Percentiles rank a stretch among this genome's conserved stretches.
Evolutionary conservation across 2,888 invertebrate species (phyloP).

Genomic region (Hydraecia micacea): DNA sequence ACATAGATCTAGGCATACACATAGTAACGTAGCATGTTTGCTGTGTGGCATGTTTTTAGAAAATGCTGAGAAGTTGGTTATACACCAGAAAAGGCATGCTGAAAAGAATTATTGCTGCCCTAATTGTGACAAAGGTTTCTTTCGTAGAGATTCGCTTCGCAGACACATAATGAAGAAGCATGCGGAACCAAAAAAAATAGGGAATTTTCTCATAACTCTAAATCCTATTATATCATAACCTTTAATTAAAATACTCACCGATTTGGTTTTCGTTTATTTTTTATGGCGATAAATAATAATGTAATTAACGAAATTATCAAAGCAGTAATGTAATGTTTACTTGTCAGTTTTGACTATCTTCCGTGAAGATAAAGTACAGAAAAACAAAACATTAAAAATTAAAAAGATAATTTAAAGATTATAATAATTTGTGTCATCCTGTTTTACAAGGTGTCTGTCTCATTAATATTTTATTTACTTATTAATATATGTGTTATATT

Average conservation of each 20-base stretch:
- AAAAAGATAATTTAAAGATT: background rate
- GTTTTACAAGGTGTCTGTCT: background rate
- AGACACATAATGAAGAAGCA: conserved; percentile 42
- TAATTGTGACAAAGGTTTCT: conserved; percentile 77
- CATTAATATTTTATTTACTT: background rate
- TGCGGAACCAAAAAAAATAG: conserved; percentile 13
- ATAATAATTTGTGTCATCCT: background rate
- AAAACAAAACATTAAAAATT: background rate
- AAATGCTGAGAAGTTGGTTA: conserved; percentile 70
- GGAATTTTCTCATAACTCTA: conserved; percentile 38
- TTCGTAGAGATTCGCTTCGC: conserved; percentile 65
- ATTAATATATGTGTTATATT: too few relatives aligned
- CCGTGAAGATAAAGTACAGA: conserved; percentile 6
- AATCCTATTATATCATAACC: conserved; percentile 42
- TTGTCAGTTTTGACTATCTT: background rate
- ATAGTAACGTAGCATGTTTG: conserved; percentile 75
- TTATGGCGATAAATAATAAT: background rate
- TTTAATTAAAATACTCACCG: background rate
- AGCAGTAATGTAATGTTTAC: background rate
- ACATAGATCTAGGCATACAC: conserved; percentile 77
- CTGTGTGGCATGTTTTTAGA: conserved; percentile 80
- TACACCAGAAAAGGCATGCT: conserved; percentile 78
- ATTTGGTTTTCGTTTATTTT: background rate
- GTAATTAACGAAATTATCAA: background rate
- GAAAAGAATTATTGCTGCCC: conserved; percentile 77